A percentile compares a stretch with the other conserved stretches of the same genome.
phyloP scores from a whole-genome alignment of 2,113 vertebrate species.

The Tursiops truncatus region DNA sequence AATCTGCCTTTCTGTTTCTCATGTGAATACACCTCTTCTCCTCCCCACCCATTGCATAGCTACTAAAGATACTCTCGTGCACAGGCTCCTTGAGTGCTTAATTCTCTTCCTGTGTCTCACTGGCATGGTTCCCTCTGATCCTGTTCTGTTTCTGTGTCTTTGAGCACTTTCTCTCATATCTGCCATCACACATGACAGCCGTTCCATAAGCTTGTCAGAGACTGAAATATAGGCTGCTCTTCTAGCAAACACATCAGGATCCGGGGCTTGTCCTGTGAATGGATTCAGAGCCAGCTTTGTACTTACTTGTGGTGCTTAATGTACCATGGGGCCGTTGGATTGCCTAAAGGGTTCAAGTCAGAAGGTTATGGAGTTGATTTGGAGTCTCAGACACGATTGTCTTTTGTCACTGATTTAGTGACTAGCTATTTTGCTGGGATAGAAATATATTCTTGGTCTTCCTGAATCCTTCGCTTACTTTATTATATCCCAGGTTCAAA shows the following conservation, averaged over 20 bases:
- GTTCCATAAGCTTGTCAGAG: conserved; percentile 77
- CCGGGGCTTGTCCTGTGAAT: conserved; percentile 68
- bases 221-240: conserved; percentile 78
- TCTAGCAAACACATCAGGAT: conserved; percentile 72
- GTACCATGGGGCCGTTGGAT: background rate
- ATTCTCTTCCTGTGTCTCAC: background rate
- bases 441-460: conserved; percentile 4
- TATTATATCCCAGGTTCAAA: background rate
- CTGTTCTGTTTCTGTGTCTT: conserved; percentile 72
- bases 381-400: conserved; percentile 55
- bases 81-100: background rate
- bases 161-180: conserved; percentile 77
- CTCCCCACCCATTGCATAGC: background rate
- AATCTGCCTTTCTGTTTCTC: background rate
- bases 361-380: conserved; percentile 57
- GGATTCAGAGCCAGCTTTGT: conserved; percentile 64
- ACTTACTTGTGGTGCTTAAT: conserved; percentile 30
- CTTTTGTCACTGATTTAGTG: conserved; percentile 70
- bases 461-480: background rate
- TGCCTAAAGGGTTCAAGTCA: conserved; percentile 66
- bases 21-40: background rate
- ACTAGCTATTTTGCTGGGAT: conserved; percentile 38
- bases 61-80: background rate
- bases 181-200: conserved; percentile 78
- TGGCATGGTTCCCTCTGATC: background rate